Evolutionary conservation across 2,113 vertebrate genomes (phyloP).

Genomic region (Australoheros scitulus): DNA sequence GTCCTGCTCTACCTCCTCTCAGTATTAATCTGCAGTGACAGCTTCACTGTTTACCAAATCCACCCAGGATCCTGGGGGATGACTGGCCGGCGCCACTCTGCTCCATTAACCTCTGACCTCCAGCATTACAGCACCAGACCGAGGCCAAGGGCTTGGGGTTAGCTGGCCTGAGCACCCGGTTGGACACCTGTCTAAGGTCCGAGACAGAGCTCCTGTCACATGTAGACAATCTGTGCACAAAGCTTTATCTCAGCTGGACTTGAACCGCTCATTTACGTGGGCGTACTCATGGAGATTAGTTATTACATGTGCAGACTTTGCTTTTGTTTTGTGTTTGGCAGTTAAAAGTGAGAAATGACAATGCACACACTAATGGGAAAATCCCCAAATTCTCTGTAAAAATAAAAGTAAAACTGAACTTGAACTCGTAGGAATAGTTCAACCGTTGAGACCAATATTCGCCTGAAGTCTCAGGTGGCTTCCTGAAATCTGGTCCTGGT

Average conservation of each 20-base stretch:
- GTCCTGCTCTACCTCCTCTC: slow-evolving; percentile 68
- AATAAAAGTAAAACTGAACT: background rate
- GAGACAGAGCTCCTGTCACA: slow-evolving; percentile 40
- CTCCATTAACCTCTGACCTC: slow-evolving; percentile 85
- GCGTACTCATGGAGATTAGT: background rate
- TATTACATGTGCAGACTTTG: background rate
- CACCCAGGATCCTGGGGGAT: slow-evolving; percentile 78
- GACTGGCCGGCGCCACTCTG: slow-evolving; percentile 76
- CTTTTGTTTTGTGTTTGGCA: background rate
- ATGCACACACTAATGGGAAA: background rate
- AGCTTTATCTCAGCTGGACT: slow-evolving; percentile 38
- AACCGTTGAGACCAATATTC: background rate
- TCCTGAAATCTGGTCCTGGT: background rate
- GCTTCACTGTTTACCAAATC: slow-evolving; percentile 84
- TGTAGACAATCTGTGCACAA: slow-evolving; percentile 37
- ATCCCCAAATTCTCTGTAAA: background rate
- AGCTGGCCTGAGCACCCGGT: slow-evolving; percentile 53
- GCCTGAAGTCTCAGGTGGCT: background rate
- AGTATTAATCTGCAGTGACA: slow-evolving; percentile 86
- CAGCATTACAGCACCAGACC: slow-evolving; percentile 64
- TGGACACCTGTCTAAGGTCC: slow-evolving; percentile 75
- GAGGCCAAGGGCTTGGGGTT: slow-evolving; percentile 61
- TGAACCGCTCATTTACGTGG: background rate
- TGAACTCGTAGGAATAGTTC: background rate
- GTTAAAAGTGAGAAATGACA: background rate